Evolutionary conservation across 2,888 invertebrate genomes (phyloP), one percentile per base, ranked within the genome.

Genomic region (Lithosia quadra): DNA sequence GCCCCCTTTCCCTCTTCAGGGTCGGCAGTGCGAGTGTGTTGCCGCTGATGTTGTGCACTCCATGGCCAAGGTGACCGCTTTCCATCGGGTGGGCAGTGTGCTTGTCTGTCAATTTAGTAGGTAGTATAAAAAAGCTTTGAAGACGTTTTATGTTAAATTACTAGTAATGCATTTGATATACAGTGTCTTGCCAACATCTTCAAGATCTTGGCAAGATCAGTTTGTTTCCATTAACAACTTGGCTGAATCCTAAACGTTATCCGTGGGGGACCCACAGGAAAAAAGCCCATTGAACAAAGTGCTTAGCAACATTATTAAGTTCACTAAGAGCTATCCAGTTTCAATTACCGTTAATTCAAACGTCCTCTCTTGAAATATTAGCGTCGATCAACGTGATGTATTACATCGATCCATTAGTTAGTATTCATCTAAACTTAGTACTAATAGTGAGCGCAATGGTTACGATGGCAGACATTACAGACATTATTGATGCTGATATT

Each of bases 361-460:
- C 56, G 68, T 68, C 70, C 70, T 11, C 55, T 55, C 65, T 18
- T 22, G 53, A 74, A 22, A 73, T 71, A 76, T 67, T 76, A 71
- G 59, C 67, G 63, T 58, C 49, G 18, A 78, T 72, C 68, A 55
- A 72, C 67, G 36, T 75, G 75, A 78, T 55, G 65, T 75, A 78
- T 75, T 77, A 69, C 75, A 67, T 71, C 59, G 63, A 79, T 75
- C 62, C 62, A 78, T 78, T 79, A 73, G 71, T 73, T 68, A 21
- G 33, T 22, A 63, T 65, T 73, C 60, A 64, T 65, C 57, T 65
- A 72, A 62, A 67, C 59, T 34, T 34, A 21, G n/a, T 34, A 34
- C 28, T 59, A 34, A 59, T n/a, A 34, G 21, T 66, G 10, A 24
- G 10, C 57, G 64, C 59, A 65, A 71, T 68, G 72, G 69, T 67